Percentiles rank a stretch among this genome's conserved stretches.
Evolutionary conservation across 2,888 invertebrate species (phyloP).

Genomic region (Catocala nupta): DNA sequence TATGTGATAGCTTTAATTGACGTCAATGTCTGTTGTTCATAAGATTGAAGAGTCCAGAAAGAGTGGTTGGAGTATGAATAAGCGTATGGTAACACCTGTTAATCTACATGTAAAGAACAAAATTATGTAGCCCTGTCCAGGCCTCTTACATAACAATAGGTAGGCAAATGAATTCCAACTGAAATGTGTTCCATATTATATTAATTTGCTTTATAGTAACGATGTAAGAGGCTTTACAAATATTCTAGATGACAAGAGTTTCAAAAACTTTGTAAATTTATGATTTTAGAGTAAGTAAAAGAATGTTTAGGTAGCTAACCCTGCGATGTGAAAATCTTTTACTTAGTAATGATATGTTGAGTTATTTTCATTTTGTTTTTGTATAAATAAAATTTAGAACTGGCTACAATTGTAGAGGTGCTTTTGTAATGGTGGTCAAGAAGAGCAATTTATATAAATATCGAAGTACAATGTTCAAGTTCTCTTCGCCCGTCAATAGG

Average conservation of each 20-base stretch:
- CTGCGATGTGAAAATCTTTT: slow-evolving; percentile 20
- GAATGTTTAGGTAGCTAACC: slow-evolving; percentile 23
- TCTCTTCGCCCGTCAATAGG: not conserved
- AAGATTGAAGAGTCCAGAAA: too few species aligned
- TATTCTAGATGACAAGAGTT: slow-evolving; percentile 19
- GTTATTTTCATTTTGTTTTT: slow-evolving; percentile 14
- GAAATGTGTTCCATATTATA: slow-evolving; percentile 54
- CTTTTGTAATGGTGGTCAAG: slow-evolving; percentile 43
- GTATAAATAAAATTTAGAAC: slow-evolving; percentile 31
- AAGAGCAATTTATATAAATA: slow-evolving; percentile 17
- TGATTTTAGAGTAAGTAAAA: slow-evolving; percentile 27
- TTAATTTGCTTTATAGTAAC: slow-evolving; percentile 46
- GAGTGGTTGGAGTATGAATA: too few species aligned
- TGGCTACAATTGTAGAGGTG: slow-evolving; percentile 41
- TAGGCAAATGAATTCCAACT: slow-evolving; percentile 44
- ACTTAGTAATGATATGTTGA: slow-evolving; percentile 12
- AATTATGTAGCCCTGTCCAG: slow-evolving; percentile 17
- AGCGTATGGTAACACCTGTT: not conserved
- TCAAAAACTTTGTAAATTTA: slow-evolving; percentile 26
- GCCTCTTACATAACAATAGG: slow-evolving; percentile 29
- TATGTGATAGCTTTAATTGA: too few species aligned
- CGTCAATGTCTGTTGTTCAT: too few species aligned
- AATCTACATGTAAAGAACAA: not conserved
- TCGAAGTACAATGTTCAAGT: slow-evolving; percentile 31
- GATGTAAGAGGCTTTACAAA: slow-evolving; percentile 21